Conservation (phyloP, 1,140 invertebrate genomes). For the Drosophila tsacasi region DNA sequence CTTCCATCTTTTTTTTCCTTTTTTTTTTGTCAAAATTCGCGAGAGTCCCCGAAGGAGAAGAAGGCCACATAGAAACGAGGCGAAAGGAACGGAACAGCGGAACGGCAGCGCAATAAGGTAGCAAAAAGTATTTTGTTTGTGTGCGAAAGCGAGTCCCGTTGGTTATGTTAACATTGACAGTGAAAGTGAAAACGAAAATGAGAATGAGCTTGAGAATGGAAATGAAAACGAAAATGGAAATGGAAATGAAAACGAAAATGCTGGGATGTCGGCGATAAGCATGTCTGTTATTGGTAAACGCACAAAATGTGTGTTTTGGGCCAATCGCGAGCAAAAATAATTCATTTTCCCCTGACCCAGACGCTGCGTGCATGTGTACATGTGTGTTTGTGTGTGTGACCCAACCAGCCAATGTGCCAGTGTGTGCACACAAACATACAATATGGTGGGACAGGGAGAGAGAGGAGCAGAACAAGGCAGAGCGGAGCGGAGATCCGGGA, state of each 20-base stretch:
- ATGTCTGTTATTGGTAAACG: conserved; percentile 15
- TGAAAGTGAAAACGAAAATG: conserved; percentile 40
- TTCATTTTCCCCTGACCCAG: conserved; percentile 49
- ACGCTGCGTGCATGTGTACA: conserved; percentile 14
- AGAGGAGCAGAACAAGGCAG: conserved; percentile 11
- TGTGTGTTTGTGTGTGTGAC: conserved; percentile 12
- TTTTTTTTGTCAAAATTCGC: conserved; percentile 32
- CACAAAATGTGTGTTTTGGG: conserved; percentile 33
- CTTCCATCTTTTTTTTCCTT: conserved; percentile 6
- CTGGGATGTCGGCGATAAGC: conserved; percentile 15
- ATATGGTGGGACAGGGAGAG: conserved; percentile 22
- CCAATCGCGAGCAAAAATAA: conserved; percentile 29
- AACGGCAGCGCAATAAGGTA: conserved; percentile 54
- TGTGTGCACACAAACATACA: conserved; percentile 36
- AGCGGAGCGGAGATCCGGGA: conserved; percentile 33
- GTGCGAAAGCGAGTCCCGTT: conserved; percentile 41
- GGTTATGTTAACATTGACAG: conserved; percentile 53
- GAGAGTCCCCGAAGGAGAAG: conserved; percentile 40
- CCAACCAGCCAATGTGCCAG: not conserved
- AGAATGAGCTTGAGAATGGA: conserved; percentile 22
- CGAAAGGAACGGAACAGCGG: conserved; percentile 21
- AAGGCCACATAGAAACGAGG: conserved; percentile 16
- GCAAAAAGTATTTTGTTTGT: conserved; percentile 51
- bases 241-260: conserved; percentile 13
- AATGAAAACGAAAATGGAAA: conserved; percentile 4